These are phyloP conservation scores for Illadopsis cleaveri DNA, from an alignment of 2,113 vertebrate species.

Conservation along the genomic window DNA sequence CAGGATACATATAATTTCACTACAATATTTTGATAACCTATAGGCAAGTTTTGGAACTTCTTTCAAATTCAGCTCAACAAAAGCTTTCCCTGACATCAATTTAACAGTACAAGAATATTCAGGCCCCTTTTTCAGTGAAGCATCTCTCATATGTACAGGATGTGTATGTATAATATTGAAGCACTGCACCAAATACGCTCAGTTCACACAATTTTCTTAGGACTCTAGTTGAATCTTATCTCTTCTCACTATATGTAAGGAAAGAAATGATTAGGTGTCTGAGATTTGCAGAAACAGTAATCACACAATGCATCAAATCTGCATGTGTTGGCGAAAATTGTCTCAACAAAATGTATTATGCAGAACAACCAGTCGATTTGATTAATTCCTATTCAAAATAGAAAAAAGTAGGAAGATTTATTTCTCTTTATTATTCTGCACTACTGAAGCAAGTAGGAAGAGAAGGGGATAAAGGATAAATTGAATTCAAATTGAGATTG, in stretches of 20 bases:
- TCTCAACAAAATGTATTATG: constrained; percentile 43
- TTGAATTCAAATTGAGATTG: constrained; percentile 19
- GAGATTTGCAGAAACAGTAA: constrained; percentile 9
- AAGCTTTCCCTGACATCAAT: background rate
- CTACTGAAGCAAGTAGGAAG: constrained; percentile 23
- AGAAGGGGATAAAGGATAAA: constrained; percentile 39
- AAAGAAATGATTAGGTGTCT: constrained; percentile 3
- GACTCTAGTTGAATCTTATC: background rate
- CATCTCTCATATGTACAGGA: background rate
- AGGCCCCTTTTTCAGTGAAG: background rate
- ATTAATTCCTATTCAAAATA: constrained; percentile 53
- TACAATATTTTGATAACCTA: background rate
- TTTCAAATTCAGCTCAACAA: background rate
- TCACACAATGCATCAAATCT: constrained; percentile 40
- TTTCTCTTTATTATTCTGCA: constrained; percentile 49
- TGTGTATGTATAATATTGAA: background rate
- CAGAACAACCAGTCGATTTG: background rate
- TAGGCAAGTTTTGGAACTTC: background rate
- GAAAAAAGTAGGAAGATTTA: constrained; percentile 30
- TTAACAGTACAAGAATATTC: background rate
- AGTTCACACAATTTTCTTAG: background rate
- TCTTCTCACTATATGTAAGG: background rate
- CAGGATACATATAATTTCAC: background rate
- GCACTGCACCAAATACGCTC: background rate
- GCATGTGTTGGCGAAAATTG: background rate